Evolutionary conservation across 2,797 vertebrate species (phyloP).

Genomic region (Helarctos malayanus): DNA sequence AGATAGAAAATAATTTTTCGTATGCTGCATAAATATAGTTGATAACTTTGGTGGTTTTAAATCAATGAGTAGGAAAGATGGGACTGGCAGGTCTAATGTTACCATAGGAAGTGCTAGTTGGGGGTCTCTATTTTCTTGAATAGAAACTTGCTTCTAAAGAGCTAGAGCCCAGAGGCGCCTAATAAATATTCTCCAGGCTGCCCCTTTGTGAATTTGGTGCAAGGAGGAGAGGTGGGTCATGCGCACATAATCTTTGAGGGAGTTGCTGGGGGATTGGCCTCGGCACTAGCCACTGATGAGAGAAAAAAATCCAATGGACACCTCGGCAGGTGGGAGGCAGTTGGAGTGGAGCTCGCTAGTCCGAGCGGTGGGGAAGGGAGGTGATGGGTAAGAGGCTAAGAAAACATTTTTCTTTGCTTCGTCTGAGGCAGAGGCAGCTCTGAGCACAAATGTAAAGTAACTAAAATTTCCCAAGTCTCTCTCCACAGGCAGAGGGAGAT

Average conservation of each 20-base stretch:
- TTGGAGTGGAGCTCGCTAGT: neutral
- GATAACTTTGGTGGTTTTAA: neutral
- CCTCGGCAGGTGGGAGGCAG: neutral
- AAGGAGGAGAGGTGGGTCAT: neutral
- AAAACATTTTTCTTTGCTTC: conserved; percentile 20
- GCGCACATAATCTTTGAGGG: neutral
- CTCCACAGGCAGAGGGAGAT: neutral
- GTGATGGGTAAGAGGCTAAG: neutral
- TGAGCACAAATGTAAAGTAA: neutral
- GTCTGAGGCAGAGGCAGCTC: neutral
- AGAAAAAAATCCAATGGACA: neutral
- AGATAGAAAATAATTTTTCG: neutral
- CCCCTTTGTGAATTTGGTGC: neutral
- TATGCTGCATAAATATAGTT: neutral
- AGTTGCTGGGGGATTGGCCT: neutral
- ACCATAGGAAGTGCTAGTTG: neutral
- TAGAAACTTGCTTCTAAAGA: neutral
- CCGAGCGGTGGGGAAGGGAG: neutral
- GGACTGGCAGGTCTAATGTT: neutral
- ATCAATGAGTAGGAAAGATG: neutral
- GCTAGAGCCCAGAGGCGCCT: neutral
- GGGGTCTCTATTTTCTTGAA: neutral
- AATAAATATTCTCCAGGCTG: neutral
- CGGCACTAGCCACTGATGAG: neutral
- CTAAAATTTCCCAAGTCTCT: neutral